phyloP scores from a whole-genome alignment of 2,797 vertebrate species.

The Sylvilagus floridanus region DNA sequence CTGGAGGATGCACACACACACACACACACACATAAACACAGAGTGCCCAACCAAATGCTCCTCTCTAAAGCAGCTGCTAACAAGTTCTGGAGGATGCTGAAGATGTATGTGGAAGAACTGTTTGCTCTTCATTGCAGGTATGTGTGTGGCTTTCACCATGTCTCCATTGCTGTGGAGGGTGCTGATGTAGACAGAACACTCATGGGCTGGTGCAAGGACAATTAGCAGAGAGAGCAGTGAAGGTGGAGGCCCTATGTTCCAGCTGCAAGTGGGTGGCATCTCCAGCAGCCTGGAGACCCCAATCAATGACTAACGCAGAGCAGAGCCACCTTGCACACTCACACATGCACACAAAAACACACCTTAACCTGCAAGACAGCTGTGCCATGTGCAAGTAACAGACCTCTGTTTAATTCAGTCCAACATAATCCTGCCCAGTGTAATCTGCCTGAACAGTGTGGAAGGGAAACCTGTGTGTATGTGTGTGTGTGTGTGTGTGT shows the following conservation, averaged over 20 bases:
- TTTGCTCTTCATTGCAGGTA: background rate
- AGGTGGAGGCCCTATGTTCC: background rate
- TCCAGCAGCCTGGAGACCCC: background rate
- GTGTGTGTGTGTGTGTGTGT: too few species aligned
- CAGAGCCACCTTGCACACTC: fast-evolving
- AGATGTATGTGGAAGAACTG: background rate
- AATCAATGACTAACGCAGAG: background rate
- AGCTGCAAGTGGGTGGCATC: background rate
- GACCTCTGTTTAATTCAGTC: background rate
- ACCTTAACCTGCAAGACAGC: background rate
- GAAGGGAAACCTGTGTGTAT: background rate
- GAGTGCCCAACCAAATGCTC: background rate
- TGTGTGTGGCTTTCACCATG: background rate
- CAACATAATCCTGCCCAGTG: background rate
- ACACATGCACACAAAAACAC: too few species aligned
- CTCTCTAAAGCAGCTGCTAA: background rate
- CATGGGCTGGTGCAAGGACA: background rate
- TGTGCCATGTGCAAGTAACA: background rate
- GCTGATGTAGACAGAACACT: background rate
- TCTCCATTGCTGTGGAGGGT: background rate
- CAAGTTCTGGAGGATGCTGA: background rate
- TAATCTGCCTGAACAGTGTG: background rate
- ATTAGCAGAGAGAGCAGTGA: background rate
- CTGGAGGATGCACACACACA: background rate
- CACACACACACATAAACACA: background rate